phyloP scores from a whole-genome alignment of 2,797 vertebrate species.

The Taeniopygia guttata region DNA sequence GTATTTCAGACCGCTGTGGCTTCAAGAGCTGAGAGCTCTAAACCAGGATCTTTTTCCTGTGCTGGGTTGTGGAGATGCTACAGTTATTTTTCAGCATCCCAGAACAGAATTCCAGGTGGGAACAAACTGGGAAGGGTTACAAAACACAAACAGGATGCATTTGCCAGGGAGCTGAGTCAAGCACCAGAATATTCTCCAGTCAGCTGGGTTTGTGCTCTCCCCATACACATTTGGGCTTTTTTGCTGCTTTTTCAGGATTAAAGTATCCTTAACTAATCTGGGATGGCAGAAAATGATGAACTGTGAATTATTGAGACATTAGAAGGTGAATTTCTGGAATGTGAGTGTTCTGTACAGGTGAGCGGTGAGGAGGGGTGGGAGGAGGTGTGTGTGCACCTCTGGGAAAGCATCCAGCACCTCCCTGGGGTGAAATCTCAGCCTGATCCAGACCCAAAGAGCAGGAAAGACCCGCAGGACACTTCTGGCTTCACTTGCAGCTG shows the following conservation, averaged over 20 bases:
- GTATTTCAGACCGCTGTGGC: rapidly evolving
- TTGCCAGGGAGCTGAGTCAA: conserved; percentile 26
- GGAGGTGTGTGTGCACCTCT: rapidly evolving
- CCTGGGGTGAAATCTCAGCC: rapidly evolving
- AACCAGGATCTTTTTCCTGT: neutral
- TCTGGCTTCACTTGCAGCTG: neutral
- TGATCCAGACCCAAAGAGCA: neutral
- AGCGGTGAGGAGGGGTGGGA: neutral
- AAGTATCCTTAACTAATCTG: neutral
- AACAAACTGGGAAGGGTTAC: neutral
- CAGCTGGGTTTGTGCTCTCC: neutral
- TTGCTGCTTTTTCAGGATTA: neutral
- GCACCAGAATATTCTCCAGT: conserved; percentile 14
- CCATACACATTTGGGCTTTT: rapidly evolving
- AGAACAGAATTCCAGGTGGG: neutral
- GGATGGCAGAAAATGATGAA: neutral
- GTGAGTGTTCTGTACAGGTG: rapidly evolving
- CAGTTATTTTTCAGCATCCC: neutral
- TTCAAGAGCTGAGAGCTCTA: neutral
- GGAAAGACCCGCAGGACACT: neutral
- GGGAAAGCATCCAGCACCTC: neutral
- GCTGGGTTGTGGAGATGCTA: neutral
- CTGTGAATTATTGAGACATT: neutral
- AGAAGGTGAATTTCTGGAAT: neutral
- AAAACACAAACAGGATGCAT: neutral